Evolutionary conservation across 2,113 vertebrate species (phyloP), one percentile per base, ranked within the genome.

Genomic region (Antechinus flavipes): DNA sequence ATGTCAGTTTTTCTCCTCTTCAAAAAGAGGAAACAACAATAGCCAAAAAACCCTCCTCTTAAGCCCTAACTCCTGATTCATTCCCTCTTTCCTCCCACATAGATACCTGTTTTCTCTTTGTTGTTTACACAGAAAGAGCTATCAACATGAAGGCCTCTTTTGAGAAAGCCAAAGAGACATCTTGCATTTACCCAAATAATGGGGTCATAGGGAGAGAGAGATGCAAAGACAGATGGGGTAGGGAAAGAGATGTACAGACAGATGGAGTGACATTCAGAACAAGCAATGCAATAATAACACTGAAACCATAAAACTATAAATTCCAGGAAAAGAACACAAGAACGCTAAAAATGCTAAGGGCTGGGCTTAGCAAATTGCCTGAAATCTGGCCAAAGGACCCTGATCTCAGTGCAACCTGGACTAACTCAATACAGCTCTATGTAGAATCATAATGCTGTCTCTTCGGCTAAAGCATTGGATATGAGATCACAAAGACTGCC

Each of bases 161-260:
- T 93, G 68, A 56, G 96, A 93, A 93, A 97, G 97, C 97, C 97
- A 97, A 95, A 96, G 97, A 97, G 97, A 97, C 94, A 97, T 98
- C 97, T 96, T 98, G 95, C 95, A 94, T 97, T 98, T 96, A 96
- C 55, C 97, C 96, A 97, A 96, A 98, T 96, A 89, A 90, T 96
- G 97, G 97, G 98, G 97, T 98, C 97, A 97, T 61, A 97, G 91
- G 97, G 96, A 97, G 76, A 96, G 96, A 97, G 95, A 96, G 91
- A 93, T 76, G 92, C 95, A 96, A 94, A 95, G 95, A 96, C 68
- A 84, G 68, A 84, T 84, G 68, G 68, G 68, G 16, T 84, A 84
- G 91, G 93, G 93, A 90, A 91, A 16, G 94, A 84, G 50, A 61
- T 49, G 96, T 93, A 93, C 95, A 96, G 98, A 97, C 98, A 97